Evolutionary conservation across 2,888 invertebrate genomes (phyloP), one percentile per base, ranked within the genome.

Genomic region (Lysandra coridon): DNA sequence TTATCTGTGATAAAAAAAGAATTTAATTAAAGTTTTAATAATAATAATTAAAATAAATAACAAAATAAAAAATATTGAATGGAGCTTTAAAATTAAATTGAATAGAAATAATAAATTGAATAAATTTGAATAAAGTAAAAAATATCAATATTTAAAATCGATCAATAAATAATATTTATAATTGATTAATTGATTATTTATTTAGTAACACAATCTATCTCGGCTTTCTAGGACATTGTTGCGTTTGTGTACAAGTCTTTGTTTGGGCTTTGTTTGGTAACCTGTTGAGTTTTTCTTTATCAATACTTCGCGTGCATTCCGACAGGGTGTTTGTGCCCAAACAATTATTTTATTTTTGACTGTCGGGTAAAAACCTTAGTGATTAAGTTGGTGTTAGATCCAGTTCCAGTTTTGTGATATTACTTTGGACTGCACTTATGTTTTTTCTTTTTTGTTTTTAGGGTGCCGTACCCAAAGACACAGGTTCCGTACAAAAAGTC

Each of bases 271-370:
- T 64, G 69, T 69, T 69, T 69, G 17, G 69, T 69, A 69, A 69
- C 69, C 69, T 69, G 69, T 69, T 69, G 69, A 69, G 33, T 33
- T 69, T 69, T 69, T 69, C 69, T 10, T 30, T 64, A 64, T 30
- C 64, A 30, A 64, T 30, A 30, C 64, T 64, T 64, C 10, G 64
- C 64, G 14, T 69, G 69, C 37, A 5, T 33, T 33, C 69, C 17
- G 69, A 14, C 33, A 30, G 69, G 4, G 33, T 33, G 33, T 14
- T 69, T 69, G 30, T 37, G 30, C 33, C 2, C 14, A 37, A 69
- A 37, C 69, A 69, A 14, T 49, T 2, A 17, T 57, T 57, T 17
- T 4, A 17, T 57, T 57, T 17, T 57, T 57, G 14, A 17, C 53
- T 14, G 17, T 57, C 57, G 57, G 57, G 17, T 57, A 4, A 57